Evolutionary conservation across 2,797 vertebrate genomes (phyloP), one percentile per base, ranked within the genome.

Genomic region (Squalus acanthias): DNA sequence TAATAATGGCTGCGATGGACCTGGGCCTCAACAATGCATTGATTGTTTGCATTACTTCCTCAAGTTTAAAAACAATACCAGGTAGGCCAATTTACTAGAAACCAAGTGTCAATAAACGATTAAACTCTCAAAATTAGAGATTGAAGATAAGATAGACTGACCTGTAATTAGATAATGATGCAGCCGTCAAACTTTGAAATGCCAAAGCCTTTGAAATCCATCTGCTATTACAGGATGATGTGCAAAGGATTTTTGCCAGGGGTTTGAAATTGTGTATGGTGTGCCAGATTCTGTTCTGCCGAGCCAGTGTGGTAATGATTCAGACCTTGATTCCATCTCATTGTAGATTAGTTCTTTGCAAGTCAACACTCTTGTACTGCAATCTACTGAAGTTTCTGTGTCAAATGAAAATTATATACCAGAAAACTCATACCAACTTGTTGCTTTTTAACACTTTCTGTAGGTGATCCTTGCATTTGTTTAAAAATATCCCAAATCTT

Each of bases 31-130:
- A 96, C 98, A 99, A 97, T 99, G 99, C 97, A 99, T 97, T 97
- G 99, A 99, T 97, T 99, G 99, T 97, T 98, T 99, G 63, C 99
- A 99, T 97, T 99, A 98, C 97, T 99, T 99, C 98, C 99, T 99
- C 97, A 99, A 99, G 98, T 99, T 99, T 97, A 99, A 99, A 97
- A 99, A 99, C 97, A 99, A 99, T 96, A 99, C 99, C 97, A 98
- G 99, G 99, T 99, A 97, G 97, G 94, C 26, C 53, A 72, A 95
- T 33, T 50, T 74, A 2, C 22, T 50, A 17, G 50, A 29, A 89
- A 89, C 57, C 33, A 79, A 13, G 74, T 39, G 24, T 72, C 7
- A 29, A 29, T 72, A 72, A 72, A 72, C 70, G 7, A 29, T 29
- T 72, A 72, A 72, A 72, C 70, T 26, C 70, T 72, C 22, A 72